Conservation (phyloP, 1,140 invertebrate species). For the Drosophila ogumai region DNA sequence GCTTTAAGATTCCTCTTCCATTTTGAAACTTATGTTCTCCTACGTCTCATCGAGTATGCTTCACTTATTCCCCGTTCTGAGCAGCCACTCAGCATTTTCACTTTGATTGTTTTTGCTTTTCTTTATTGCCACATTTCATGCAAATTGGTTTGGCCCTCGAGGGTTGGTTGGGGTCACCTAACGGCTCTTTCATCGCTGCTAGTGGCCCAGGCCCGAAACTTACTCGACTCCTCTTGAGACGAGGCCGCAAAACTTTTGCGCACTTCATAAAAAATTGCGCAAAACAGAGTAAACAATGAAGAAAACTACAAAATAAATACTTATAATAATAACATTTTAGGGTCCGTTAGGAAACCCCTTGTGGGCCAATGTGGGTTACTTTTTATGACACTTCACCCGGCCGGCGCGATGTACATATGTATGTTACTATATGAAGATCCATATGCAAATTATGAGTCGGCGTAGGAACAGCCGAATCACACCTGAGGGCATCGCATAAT, state of each 20-base stretch:
- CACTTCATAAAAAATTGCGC: slow-evolving; percentile 69
- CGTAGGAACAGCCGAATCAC: slow-evolving; percentile 44
- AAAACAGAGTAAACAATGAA: slow-evolving; percentile 56
- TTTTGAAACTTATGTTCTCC: slow-evolving; percentile 14
- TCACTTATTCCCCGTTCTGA: slow-evolving; percentile 17
- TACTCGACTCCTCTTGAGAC: slow-evolving; percentile 61
- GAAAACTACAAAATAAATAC: slow-evolving; percentile 74
- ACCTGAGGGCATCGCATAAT: slow-evolving; percentile 79
- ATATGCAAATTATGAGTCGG: slow-evolving; percentile 48
- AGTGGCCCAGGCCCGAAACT: slow-evolving; percentile 38
- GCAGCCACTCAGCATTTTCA: slow-evolving; percentile 39
- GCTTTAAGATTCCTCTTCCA: not conserved
- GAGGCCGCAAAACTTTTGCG: slow-evolving; percentile 57
- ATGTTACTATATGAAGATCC: slow-evolving; percentile 27
- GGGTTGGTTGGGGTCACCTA: slow-evolving; percentile 51
- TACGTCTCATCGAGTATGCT: slow-evolving; percentile 20
- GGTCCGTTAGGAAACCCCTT: slow-evolving; percentile 72
- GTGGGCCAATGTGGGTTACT: slow-evolving; percentile 69
- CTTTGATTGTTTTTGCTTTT: slow-evolving; percentile 45
- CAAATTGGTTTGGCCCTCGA: slow-evolving; percentile 54
- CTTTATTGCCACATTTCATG: slow-evolving; percentile 54
- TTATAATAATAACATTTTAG: slow-evolving; percentile 73
- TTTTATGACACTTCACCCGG: slow-evolving; percentile 58
- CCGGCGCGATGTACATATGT: not conserved
- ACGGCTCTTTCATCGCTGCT: slow-evolving; percentile 60